Base-by-base conservation (phyloP, 2,797 vertebrate species). In the Sebastes umbrosus region DNA sequence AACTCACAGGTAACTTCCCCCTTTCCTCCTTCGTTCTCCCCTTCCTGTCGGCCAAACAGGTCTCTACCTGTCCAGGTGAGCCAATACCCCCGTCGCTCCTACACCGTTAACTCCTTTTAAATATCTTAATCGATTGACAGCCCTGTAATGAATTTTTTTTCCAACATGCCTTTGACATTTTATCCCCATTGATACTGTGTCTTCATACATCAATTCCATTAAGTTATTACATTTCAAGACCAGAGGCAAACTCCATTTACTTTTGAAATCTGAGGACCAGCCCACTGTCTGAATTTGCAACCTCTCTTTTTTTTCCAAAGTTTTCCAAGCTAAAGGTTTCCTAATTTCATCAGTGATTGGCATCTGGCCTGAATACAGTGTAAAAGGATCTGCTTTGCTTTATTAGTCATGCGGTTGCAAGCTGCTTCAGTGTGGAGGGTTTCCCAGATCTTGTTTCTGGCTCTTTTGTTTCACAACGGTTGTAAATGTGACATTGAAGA, bases 31-130 rank as follows among this genome's bases (percentile, higher is more conserved):
- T 18, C 80, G 10, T 62, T 54, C 70, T 75, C 63, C 55, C 31
- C 72, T 84, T 93, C 80, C 88, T 82, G 75, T 90, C 46, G 5
- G 59, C 8, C 66, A 72, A 85, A 85, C 92, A 90, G 77, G 93
- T 81, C 78, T 71, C 36, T 84, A 87, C 92, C 85, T 92, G 93
- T 82, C 83, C 81, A 84, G 86, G 83, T 86, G 80, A 87, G 68
- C 70, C 46, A 66, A 39, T 7, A 50, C 58, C 34, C 74, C 52
- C 18, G 4, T 67, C 16, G 0, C 36, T 82, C 54, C 29, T 22
- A 10, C 43, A 39, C 20, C 46, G 6, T 39, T 31, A 22, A 31
- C 18, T 57, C 13, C 27, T 43, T 50, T 46, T 46, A 46, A 46
- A 46, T 18, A 20, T 46, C 16, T 46, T 8, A 18, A 46, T 46